Conservation (phyloP, 2,113 vertebrate genomes). For the Aldabrachelys gigantea region DNA sequence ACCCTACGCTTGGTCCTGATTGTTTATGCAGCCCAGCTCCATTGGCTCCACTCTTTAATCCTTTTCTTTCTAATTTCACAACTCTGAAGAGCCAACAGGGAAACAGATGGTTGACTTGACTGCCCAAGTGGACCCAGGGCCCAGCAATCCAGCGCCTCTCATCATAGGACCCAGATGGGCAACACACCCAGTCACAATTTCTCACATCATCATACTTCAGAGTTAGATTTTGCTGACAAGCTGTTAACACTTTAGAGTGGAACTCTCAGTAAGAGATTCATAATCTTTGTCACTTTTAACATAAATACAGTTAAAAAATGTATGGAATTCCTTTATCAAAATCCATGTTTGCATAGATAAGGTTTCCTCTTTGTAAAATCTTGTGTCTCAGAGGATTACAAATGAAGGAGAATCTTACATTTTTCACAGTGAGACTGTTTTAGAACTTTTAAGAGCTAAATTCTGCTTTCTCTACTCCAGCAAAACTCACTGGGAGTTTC, state of each 20-base stretch:
- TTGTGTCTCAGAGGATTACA: background rate
- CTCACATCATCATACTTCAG: background rate
- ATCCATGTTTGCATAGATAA: background rate
- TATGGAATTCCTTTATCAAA: too few relatives aligned
- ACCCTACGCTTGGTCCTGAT: background rate
- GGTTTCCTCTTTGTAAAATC: background rate
- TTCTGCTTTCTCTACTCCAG: background rate
- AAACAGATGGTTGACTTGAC: background rate
- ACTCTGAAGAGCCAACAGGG: background rate
- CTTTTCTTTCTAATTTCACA: background rate
- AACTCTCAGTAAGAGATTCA: background rate
- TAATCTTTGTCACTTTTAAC: background rate
- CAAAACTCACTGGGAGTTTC: background rate
- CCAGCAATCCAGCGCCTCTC: background rate
- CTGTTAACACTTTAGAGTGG: background rate
- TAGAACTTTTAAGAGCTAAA: background rate
- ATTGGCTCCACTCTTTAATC: background rate
- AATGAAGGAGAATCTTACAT: background rate
- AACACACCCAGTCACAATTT: background rate
- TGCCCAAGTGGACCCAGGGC: background rate
- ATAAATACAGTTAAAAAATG: background rate
- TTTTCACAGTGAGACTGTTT: background rate
- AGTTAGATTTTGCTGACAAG: background rate
- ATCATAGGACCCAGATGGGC: background rate
- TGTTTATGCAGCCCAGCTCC: accelerated